A percentile compares a stretch with the other conserved stretches of the same genome.
phyloP scores from a whole-genome alignment of 2,888 invertebrate genomes.

The Nomada lathburiana region DNA sequence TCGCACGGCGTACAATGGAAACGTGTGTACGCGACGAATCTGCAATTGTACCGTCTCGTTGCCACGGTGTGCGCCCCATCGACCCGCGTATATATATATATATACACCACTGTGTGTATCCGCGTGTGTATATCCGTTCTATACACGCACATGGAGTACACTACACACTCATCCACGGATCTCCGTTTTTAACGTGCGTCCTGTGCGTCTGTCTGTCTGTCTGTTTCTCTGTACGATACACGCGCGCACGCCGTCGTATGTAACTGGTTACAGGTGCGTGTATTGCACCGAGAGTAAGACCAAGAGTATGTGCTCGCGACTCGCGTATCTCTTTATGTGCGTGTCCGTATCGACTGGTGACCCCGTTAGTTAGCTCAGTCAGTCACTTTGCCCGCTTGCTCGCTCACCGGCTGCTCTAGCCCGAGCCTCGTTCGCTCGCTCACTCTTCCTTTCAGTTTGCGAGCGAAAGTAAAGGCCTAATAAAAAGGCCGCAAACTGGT shows the following conservation, averaged over 20 bases:
- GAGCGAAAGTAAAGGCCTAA: slow-evolving; percentile 81
- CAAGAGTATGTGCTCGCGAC: slow-evolving; percentile 3
- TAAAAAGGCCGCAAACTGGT: slow-evolving; percentile 79
- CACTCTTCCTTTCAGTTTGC: slow-evolving; percentile 80
- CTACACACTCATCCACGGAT: slow-evolving; percentile 17
- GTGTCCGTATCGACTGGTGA: slow-evolving; percentile 77
- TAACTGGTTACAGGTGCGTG: neutral
- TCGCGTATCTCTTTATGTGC: slow-evolving; percentile 60
- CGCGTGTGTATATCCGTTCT: slow-evolving; percentile 31
- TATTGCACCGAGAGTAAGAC: neutral
- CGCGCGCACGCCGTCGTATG: neutral
- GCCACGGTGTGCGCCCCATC: neutral
- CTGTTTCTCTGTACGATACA: neutral
- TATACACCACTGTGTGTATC: slow-evolving; percentile 3
- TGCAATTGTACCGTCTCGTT: slow-evolving; percentile 7
- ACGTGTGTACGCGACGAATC: neutral
- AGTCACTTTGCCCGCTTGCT: slow-evolving; percentile 64
- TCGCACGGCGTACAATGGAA: neutral
- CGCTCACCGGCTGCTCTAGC: slow-evolving; percentile 56
- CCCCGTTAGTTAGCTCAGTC: slow-evolving; percentile 70
- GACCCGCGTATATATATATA: neutral
- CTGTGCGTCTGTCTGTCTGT: neutral
- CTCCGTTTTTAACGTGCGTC: slow-evolving; percentile 18
- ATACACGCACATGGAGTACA: slow-evolving; percentile 45
- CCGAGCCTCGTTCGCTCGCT: slow-evolving; percentile 67